Conservation (phyloP, 2,797 vertebrate genomes). For the Diplodus puntazzo region DNA sequence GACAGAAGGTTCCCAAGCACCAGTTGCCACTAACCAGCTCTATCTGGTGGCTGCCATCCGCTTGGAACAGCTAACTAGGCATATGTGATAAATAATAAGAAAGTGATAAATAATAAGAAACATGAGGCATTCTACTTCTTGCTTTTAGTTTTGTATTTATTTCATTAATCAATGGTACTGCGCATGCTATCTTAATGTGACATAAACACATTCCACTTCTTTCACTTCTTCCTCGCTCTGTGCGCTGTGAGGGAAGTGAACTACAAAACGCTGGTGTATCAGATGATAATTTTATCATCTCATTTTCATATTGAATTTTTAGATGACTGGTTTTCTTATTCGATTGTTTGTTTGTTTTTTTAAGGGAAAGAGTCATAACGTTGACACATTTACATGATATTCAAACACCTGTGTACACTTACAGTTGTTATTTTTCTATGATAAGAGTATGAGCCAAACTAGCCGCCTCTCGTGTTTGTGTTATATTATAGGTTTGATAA, state of each 20-base stretch:
- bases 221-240: not conserved
- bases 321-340: not conserved
- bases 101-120: too few relatives aligned
- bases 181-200: not conserved
- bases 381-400: not conserved
- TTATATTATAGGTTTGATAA: not conserved
- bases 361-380: not conserved
- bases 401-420: not conserved
- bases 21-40: not conserved
- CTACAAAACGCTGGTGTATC: not conserved
- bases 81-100: not conserved
- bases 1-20: not conserved
- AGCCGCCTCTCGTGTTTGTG: not conserved
- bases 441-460: not conserved
- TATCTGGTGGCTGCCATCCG: not conserved
- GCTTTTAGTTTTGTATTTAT: not conserved
- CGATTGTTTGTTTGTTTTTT: not conserved
- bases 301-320: not conserved
- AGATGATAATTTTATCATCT: not conserved
- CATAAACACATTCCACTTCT: not conserved
- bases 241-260: not conserved
- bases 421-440: not conserved
- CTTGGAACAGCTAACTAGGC: not conserved
- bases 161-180: not conserved
- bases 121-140: not conserved